phyloP scores from a whole-genome alignment of 2,797 vertebrate species.

The Halcyon smyrnensis region DNA sequence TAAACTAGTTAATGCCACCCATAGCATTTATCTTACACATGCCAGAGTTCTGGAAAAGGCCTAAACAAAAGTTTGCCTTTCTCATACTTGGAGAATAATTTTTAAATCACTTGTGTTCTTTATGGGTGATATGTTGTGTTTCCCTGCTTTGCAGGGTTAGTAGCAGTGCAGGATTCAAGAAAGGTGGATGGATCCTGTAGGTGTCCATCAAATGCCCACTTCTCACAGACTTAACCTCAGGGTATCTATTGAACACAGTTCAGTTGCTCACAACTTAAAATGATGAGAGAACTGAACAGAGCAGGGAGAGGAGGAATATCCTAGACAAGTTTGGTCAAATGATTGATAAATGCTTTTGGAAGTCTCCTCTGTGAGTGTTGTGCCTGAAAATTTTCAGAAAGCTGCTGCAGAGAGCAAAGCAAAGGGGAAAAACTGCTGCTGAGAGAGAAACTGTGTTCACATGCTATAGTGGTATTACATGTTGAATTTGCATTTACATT shows the following conservation, averaged over 20 bases:
- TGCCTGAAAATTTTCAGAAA: background rate
- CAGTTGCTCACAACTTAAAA: background rate
- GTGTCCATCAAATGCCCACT: background rate
- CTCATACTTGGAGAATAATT: background rate
- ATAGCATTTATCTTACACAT: background rate
- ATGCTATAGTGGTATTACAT: background rate
- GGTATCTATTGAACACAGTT: background rate
- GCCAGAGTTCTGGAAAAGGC: background rate
- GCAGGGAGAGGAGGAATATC: background rate
- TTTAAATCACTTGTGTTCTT: background rate
- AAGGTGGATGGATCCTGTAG: background rate
- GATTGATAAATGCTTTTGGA: background rate
- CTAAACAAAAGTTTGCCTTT: background rate
- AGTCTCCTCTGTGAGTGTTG: background rate
- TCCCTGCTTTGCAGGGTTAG: background rate
- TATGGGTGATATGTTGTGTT: background rate
- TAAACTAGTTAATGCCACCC: background rate
- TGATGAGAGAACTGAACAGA: background rate
- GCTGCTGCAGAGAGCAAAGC: background rate
- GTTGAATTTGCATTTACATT: background rate
- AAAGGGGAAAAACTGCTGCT: background rate
- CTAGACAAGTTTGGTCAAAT: background rate
- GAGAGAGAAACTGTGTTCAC: background rate
- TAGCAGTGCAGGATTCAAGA: background rate
- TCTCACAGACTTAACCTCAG: background rate